Evolutionary conservation across 1,140 invertebrate species (phyloP).

Genomic region (Rhagoletis pomonella): DNA sequence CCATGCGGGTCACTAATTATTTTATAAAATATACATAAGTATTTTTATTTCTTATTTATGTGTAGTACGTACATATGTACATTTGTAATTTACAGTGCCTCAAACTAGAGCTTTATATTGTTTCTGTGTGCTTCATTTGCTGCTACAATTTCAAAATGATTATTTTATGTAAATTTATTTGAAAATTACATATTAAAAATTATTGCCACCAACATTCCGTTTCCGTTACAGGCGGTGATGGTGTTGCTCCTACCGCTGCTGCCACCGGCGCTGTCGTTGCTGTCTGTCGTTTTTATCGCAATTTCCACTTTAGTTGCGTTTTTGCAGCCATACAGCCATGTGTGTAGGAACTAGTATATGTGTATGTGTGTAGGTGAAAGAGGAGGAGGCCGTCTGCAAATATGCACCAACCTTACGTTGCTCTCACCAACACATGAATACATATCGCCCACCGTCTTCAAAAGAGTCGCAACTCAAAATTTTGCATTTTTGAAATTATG

Average conservation of each 20-base stretch:
- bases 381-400: constrained; percentile 8
- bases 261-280: background rate
- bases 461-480: too few species aligned
- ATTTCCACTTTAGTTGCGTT: constrained; percentile 8
- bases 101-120: background rate
- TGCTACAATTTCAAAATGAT: constrained; percentile 44
- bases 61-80: too few species aligned
- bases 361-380: background rate
- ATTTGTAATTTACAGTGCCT: too few species aligned
- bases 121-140: constrained; percentile 18
- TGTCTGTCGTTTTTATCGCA: constrained; percentile 34
- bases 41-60: too few species aligned
- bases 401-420: constrained; percentile 4
- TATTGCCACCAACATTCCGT: constrained; percentile 51
- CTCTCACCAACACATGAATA: background rate
- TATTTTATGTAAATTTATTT: constrained; percentile 53
- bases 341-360: background rate
- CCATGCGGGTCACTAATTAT: too few species aligned
- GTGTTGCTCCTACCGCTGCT: background rate
- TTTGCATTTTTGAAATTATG: too few species aligned
- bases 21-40: too few species aligned
- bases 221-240: constrained; percentile 4
- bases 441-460: too few species aligned
- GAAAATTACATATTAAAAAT: constrained; percentile 52
- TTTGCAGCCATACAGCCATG: background rate